These are phyloP conservation scores for Alosa sapidissima DNA, from an alignment of 2,797 vertebrate genomes.

Conservation along the genomic window DNA sequence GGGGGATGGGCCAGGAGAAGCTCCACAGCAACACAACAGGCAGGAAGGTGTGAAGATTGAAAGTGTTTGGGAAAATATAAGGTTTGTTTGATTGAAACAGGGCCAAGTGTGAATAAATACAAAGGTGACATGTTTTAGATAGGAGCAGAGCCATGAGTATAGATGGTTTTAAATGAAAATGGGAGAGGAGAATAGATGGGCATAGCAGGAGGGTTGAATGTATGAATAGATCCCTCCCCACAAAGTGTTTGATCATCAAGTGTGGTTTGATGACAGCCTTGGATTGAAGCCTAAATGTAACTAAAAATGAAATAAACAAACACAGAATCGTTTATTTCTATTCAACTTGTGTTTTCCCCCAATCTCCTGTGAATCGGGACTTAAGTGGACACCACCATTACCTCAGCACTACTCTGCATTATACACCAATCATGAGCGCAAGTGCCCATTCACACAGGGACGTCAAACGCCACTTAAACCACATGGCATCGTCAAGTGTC, in stretches of 20 bases:
- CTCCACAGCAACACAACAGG: conserved; percentile 8
- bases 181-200: background rate
- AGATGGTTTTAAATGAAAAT: background rate
- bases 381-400: conserved; percentile 16
- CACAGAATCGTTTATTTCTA: background rate
- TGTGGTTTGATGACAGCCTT: conserved; percentile 1
- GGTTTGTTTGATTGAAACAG: background rate
- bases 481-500: background rate
- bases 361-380: background rate
- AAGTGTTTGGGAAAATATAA: conserved; percentile 17
- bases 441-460: conserved; percentile 3
- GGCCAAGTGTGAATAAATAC: background rate
- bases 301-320: background rate
- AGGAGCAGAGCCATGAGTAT: background rate
- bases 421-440: conserved; percentile 2
- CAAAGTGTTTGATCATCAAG: background rate
- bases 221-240: conserved; percentile 5
- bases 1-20: background rate
- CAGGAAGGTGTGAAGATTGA: conserved; percentile 8
- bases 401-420: conserved; percentile 21
- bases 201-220: background rate
- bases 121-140: conserved; percentile 11
- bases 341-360: background rate
- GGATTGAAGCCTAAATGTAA: background rate
- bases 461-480: conserved; percentile 11